phyloP scores from a whole-genome alignment of 2,797 vertebrate species.

The Protonibea diacanthus region DNA sequence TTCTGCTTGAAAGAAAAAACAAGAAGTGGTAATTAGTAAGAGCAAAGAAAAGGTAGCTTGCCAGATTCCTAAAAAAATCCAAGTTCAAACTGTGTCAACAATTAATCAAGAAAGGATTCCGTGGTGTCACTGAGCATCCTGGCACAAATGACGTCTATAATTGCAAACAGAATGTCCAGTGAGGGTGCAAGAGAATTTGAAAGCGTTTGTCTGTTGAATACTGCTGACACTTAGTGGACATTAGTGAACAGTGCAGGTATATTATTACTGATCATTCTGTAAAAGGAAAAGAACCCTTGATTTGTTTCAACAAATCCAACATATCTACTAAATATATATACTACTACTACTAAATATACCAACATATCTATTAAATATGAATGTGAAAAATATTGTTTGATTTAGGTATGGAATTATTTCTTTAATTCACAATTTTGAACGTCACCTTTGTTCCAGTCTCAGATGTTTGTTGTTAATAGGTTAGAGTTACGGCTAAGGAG shows the following conservation, averaged over 20 bases:
- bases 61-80: too few species aligned
- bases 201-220: background rate
- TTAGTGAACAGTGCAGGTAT: slow-evolving; percentile 20
- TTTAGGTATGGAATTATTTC: background rate
- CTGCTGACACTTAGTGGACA: slow-evolving; percentile 57
- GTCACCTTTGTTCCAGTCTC: background rate
- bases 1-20: background rate
- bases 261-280: background rate
- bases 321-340: too few species aligned
- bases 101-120: background rate
- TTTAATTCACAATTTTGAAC: background rate
- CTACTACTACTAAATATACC: too few species aligned
- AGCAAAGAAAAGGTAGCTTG: too few species aligned
- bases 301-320: too few species aligned
- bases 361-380: background rate
- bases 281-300: too few species aligned
- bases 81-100: too few species aligned
- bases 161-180: background rate
- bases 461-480: background rate
- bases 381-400: background rate
- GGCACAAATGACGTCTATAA: background rate
- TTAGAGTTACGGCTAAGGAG: too few species aligned
- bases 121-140: background rate
- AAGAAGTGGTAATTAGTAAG: too few species aligned
- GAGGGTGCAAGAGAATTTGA: background rate